These are phyloP conservation scores for Silurus aristotelis DNA, from an alignment of 2,797 vertebrate genomes.

Conservation along the genomic window DNA sequence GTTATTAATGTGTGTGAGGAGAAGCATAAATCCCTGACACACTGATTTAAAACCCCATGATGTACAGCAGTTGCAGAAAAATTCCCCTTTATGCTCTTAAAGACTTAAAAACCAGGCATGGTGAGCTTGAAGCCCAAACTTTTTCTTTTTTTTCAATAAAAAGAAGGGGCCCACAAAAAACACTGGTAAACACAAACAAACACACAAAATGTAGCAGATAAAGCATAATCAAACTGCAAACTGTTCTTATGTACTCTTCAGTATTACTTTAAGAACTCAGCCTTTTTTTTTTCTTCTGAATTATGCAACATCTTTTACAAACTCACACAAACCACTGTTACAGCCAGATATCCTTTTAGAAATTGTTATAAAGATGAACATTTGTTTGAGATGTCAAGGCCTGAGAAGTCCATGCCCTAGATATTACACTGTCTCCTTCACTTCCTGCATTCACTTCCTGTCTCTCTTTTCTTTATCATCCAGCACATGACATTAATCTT, in stretches of 20 bases:
- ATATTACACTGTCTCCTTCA: slow-evolving; percentile 10
- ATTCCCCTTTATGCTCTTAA: not conserved
- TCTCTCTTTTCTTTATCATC: slow-evolving; percentile 14
- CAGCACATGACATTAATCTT: not conserved
- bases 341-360: too few species aligned
- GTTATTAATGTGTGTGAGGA: slow-evolving; percentile 6
- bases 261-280: too few species aligned
- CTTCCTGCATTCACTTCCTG: slow-evolving; percentile 32
- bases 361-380: not conserved
- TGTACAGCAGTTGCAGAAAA: not conserved
- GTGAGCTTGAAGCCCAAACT: too few species aligned
- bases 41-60: not conserved
- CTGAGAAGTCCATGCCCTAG: not conserved
- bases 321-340: too few species aligned
- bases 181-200: too few species aligned
- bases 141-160: too few species aligned
- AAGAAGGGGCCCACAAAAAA: too few species aligned
- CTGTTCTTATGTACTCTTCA: too few species aligned
- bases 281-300: too few species aligned
- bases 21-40: not conserved
- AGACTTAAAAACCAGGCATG: not conserved
- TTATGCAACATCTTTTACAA: too few species aligned
- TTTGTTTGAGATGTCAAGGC: not conserved
- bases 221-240: too few species aligned
- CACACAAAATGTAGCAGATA: too few species aligned